Base-by-base conservation (phyloP, 2,888 invertebrate genomes). In the Eristalis intricaria region DNA sequence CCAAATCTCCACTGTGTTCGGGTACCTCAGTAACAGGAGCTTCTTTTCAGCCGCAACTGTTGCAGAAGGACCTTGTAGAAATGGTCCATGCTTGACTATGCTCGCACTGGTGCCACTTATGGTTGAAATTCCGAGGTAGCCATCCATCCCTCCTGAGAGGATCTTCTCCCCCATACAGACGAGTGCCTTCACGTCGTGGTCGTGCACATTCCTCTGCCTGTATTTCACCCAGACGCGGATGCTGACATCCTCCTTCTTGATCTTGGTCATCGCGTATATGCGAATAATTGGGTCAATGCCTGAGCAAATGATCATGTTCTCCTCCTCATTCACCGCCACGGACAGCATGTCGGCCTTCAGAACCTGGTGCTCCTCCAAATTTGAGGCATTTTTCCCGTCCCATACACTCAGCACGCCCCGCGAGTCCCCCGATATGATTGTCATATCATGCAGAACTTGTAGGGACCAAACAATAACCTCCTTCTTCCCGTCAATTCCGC, bases 391-490 rank as follows among this genome's bases (percentile, higher is more conserved):
- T 81, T 94, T 94, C 13, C 96, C 96, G 94, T 98, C 97, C 98
- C 98, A 99, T 91, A 99, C 96, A 22, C 96, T 96, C 1, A 98
- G 94, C 90, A 95, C 95, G 0, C 99, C 99, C 38, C 96, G 94
- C 0, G 97, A 97, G 92, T 99, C 99, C 0, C 98, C 98, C 84
- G 97, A 96, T 15, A 98, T 95, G 60, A 99, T 95, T 8, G 96
- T 96, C 90, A 97, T 96, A 91, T 98, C 97, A 64, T 95, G 94
- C 0, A 97, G 94, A 1, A 98, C 95, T 40, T 95, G 95, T n/a
- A 99, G 92, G 88, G 96, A 96, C 98, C 98, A 98, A 0, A 98
- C 96, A 89, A 97, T 96, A 0, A 97, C 97, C 81, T 96, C 95
- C 89, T 94, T 94, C 66, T 94, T 94, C 1, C 93, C 93, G 13